Evolutionary conservation across 2,888 invertebrate genomes (phyloP).

Genomic region (Nebria salina): DNA sequence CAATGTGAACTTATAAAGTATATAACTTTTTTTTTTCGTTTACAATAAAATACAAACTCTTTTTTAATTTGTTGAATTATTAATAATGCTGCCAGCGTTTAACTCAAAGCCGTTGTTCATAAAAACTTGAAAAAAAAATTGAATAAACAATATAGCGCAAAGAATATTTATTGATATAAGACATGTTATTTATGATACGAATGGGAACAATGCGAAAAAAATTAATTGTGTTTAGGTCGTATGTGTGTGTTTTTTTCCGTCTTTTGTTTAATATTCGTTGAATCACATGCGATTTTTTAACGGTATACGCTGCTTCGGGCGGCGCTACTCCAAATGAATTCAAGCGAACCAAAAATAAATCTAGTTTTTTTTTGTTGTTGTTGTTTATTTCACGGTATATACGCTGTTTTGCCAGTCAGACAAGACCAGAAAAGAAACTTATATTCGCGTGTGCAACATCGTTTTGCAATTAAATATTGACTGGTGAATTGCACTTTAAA

Average conservation of each 20-base stretch:
- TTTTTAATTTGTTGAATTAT: neutral
- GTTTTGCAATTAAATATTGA: conserved; percentile 1
- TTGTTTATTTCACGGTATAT: neutral
- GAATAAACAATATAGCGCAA: neutral
- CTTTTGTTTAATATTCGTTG: neutral
- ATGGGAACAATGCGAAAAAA: neutral
- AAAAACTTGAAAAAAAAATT: neutral
- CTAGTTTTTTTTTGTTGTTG: neutral
- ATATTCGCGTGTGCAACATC: neutral
- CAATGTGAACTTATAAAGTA: neutral
- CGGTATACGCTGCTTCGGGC: neutral
- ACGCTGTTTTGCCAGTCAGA: neutral
- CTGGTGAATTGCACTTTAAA: neutral
- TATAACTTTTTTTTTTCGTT: neutral
- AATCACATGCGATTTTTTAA: neutral
- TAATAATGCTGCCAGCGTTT: neutral
- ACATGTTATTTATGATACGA: conserved; percentile 1
- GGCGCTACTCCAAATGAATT: neutral
- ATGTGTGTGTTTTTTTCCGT: neutral
- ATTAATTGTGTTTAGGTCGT: neutral
- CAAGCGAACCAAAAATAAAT: neutral
- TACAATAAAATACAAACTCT: neutral
- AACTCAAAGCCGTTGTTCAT: neutral
- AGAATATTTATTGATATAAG: neutral
- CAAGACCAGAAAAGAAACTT: neutral